A percentile compares a stretch with the other conserved stretches of the same genome.
Evolutionary conservation across 2,113 vertebrate genomes (phyloP).

Genomic region (Synchiropus splendidus): DNA sequence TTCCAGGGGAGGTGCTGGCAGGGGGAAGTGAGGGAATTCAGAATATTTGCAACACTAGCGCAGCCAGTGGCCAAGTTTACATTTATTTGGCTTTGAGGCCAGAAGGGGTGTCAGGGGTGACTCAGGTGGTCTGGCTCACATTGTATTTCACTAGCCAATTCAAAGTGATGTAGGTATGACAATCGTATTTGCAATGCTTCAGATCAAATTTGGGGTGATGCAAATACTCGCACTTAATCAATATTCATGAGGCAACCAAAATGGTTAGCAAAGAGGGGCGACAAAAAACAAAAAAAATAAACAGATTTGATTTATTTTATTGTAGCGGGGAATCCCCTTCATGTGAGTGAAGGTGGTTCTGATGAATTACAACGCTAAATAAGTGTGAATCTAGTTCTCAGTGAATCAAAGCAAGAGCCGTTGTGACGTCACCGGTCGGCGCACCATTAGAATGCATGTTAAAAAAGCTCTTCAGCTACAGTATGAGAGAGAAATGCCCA

Average conservation of each 20-base stretch:
- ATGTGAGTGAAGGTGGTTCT: too few species aligned
- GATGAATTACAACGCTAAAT: too few species aligned
- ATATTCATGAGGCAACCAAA: too few species aligned
- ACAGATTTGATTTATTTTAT: too few species aligned
- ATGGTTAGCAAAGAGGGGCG: too few species aligned
- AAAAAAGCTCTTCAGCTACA: too few species aligned
- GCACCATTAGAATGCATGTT: too few species aligned
- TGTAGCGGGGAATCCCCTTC: too few species aligned
- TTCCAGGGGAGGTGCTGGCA: constrained; percentile 61
- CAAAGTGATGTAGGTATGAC: constrained; percentile 15
- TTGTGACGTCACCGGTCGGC: too few species aligned
- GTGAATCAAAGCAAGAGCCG: too few species aligned
- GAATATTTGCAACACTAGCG: constrained; percentile 49
- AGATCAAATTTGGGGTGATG: constrained; percentile 10
- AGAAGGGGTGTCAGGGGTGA: constrained; percentile 25
- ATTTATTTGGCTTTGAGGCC: constrained; percentile 1
- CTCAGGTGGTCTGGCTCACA: constrained; percentile 43
- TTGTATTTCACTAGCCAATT: constrained; percentile 22
- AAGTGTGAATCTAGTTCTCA: too few species aligned
- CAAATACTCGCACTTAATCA: constrained; percentile 15
- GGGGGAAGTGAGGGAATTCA: constrained; percentile 49
- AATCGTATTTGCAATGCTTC: constrained; percentile 26
- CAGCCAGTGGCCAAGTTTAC: constrained; percentile 29
- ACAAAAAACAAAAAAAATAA: not conserved
- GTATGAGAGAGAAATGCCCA: too few species aligned